These are phyloP conservation scores for Polylopha cassiicola DNA, from an alignment of 2,888 invertebrate species.

Conservation along the genomic window DNA sequence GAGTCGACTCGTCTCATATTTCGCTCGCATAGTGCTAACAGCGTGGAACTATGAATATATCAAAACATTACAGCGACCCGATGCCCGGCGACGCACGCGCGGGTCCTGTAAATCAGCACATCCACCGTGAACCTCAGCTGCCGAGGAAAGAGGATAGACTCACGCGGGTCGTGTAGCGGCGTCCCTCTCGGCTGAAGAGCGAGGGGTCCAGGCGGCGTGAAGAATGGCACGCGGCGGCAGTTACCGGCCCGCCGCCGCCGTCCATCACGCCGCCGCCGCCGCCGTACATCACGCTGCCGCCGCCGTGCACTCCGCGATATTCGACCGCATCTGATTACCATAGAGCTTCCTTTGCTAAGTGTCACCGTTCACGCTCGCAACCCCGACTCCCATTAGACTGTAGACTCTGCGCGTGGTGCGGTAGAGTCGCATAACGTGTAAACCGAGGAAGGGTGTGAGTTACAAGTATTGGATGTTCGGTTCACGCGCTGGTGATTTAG, in stretches of 20 bases:
- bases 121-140: too few relatives aligned
- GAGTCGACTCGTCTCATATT: too few relatives aligned
- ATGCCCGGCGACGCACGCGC: too few relatives aligned
- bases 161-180: too few relatives aligned
- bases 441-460: slow-evolving; percentile 16
- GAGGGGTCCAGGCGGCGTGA: too few relatives aligned
- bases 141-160: too few relatives aligned
- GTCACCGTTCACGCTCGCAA: slow-evolving; percentile 10
- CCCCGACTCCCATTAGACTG: neutral
- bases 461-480: slow-evolving; percentile 25
- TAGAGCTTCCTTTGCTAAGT: slow-evolving; percentile 9
- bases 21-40: too few relatives aligned
- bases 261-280: slow-evolving; percentile 3
- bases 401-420: neutral
- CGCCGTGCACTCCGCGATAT: slow-evolving; percentile 10
- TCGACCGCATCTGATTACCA: slow-evolving; percentile 1
- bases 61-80: too few relatives aligned
- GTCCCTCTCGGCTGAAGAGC: too few relatives aligned
- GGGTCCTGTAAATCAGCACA: too few relatives aligned
- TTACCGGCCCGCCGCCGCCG: slow-evolving; percentile 10
- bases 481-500: slow-evolving; percentile 30
- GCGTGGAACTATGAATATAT: too few relatives aligned
- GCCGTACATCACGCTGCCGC: slow-evolving; percentile 12
- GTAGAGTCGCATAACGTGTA: slow-evolving; percentile 9
- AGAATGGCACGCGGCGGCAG: too few relatives aligned